These are phyloP conservation scores for Imbricaverruca yamaguchii DNA, from an alignment of 2,888 invertebrate genomes.

Conservation along the genomic window DNA sequence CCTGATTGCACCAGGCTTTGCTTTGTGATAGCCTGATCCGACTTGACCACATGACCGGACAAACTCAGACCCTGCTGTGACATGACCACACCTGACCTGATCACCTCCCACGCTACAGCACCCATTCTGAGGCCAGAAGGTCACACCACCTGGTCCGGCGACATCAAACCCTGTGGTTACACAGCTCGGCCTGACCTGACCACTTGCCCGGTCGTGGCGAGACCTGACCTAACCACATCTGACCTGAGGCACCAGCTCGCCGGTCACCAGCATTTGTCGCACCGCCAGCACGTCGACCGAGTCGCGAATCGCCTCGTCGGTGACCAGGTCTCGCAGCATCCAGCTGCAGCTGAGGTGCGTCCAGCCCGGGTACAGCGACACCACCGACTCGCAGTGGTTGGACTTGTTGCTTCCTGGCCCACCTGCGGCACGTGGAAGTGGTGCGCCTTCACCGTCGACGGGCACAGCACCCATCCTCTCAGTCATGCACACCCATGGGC, in stretches of 20 bases:
- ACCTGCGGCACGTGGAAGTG: constrained; percentile 45
- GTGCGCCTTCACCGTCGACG: too few species aligned
- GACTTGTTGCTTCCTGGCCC: constrained; percentile 90
- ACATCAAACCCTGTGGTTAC: too few species aligned
- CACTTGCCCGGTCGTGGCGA: neutral
- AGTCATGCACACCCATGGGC: too few species aligned
- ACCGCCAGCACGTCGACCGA: constrained; percentile 50
- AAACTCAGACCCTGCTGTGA: too few species aligned
- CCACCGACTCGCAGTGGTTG: constrained; percentile 60
- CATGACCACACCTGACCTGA: too few species aligned
- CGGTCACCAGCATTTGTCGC: constrained; percentile 58
- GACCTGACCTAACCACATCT: constrained; percentile 10
- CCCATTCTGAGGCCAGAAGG: too few species aligned
- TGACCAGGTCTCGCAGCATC: constrained; percentile 63
- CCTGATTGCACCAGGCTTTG: too few species aligned
- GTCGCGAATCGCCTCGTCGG: constrained; percentile 47
- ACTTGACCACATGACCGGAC: too few species aligned
- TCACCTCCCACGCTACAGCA: too few species aligned
- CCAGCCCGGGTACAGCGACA: constrained; percentile 58
- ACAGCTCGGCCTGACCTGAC: neutral
- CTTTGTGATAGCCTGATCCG: too few species aligned
- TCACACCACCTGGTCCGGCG: too few species aligned
- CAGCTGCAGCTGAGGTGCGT: constrained; percentile 70
- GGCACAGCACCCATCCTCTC: too few species aligned
- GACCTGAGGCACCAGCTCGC: constrained; percentile 64